phyloP scores from a whole-genome alignment of 2,113 vertebrate species.

The Anolis carolinensis region DNA sequence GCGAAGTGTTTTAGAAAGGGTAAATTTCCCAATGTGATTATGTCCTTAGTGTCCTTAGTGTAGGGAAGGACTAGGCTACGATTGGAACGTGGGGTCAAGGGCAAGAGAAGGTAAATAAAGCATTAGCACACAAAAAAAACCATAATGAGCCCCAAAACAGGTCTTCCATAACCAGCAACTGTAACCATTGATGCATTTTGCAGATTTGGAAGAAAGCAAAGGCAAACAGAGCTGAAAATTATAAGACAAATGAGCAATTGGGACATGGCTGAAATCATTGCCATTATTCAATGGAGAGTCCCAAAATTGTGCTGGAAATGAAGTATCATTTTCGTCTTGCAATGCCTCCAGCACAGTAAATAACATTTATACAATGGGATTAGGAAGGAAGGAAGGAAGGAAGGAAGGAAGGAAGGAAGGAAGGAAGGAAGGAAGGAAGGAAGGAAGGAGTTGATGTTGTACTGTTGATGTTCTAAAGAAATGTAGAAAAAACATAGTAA shows the following conservation, averaged over 20 bases:
- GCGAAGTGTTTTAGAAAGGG: no score
- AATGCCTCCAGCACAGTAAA: not conserved
- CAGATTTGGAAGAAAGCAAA: conserved; percentile 4
- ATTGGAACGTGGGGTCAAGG: not conserved
- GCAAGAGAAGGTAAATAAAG: not conserved
- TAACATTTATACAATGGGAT: not conserved
- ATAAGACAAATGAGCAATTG: conserved; percentile 8
- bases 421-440: not conserved
- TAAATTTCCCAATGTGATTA: no score
- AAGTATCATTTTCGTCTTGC: not conserved
- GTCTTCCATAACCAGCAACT: not conserved
- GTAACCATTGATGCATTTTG: conserved; percentile 22
- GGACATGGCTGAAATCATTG: not conserved
- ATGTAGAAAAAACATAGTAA: not conserved
- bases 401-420: not conserved
- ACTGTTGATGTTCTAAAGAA: no score
- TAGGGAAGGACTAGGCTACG: no score
- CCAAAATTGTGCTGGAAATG: not conserved
- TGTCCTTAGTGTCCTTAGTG: no score
- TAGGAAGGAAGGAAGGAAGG: not conserved
- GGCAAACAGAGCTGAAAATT: conserved; percentile 4
- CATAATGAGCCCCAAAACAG: conserved; percentile 23
- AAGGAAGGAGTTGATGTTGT: not conserved
- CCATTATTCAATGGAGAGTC: not conserved
- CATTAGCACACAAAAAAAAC: not conserved